Conservation (phyloP, 2,888 invertebrate species). For the Norana najaformis region DNA sequence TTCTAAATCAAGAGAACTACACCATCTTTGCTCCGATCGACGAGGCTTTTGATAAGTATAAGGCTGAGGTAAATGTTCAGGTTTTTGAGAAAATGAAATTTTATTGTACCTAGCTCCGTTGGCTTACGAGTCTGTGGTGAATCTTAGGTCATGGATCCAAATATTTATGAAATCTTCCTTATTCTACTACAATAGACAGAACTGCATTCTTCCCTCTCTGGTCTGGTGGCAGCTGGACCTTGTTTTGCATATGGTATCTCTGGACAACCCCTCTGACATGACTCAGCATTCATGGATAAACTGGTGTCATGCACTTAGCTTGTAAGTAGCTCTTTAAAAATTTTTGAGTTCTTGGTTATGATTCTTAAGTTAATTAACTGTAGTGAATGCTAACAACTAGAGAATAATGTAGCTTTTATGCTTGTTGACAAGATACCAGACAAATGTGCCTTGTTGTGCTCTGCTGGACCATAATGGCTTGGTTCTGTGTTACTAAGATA, state of each 20-base stretch:
- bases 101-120: background rate
- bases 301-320: too few species aligned
- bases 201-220: background rate
- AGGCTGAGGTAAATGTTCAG: background rate
- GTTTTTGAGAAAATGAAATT: background rate
- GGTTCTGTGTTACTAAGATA: too few species aligned
- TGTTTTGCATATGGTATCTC: too few species aligned
- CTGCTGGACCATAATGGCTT: too few species aligned
- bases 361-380: too few species aligned
- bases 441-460: too few species aligned
- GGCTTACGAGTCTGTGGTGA: background rate
- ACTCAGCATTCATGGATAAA: too few species aligned
- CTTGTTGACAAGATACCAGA: background rate
- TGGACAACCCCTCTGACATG: too few species aligned
- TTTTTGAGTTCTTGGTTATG: too few species aligned
- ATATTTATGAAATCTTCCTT: background rate
- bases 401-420: background rate
- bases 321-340: too few species aligned
- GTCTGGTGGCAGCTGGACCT: too few species aligned
- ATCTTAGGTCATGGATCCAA: too few species aligned
- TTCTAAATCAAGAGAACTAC: slow-evolving; percentile 67
- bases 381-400: background rate
- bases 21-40: slow-evolving; percentile 71
- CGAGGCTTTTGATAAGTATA: slow-evolving; percentile 66
- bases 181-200: background rate